Percentiles rank a stretch among this genome's conserved stretches.
Conservation (phyloP, 2,888 invertebrate species). For the Halictus ligatus region DNA sequence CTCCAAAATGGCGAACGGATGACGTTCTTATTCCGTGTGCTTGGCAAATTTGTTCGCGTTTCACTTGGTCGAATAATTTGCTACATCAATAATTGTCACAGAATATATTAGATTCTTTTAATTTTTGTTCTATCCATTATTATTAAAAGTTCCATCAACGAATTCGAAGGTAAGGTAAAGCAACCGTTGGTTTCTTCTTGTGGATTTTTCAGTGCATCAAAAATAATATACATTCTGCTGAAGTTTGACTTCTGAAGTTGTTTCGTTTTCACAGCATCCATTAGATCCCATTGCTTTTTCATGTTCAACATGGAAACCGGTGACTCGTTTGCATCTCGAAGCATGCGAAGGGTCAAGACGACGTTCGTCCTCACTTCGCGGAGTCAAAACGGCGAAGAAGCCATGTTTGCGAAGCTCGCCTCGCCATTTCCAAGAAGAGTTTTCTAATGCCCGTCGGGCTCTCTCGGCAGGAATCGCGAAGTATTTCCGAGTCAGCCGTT, state of each 20-base stretch:
- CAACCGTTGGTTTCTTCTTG: neutral
- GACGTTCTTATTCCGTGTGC: neutral
- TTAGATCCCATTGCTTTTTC: neutral
- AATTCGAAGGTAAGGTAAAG: neutral
- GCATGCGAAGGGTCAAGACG: neutral
- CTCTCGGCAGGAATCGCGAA: neutral
- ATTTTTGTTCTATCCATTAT: too few species aligned
- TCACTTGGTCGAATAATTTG: neutral
- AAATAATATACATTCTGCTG: neutral
- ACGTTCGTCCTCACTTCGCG: neutral
- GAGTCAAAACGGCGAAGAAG: neutral
- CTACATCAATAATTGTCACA: neutral
- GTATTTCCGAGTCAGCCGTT: neutral
- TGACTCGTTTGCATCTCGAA: neutral
- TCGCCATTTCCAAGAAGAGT: constrained; percentile 1
- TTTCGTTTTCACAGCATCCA: neutral
- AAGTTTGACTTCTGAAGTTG: neutral
- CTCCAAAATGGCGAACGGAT: neutral
- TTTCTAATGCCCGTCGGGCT: neutral
- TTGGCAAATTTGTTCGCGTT: neutral
- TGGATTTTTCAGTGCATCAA: neutral
- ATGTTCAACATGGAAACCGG: neutral
- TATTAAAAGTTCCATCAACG: neutral
- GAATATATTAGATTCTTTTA: too few species aligned
- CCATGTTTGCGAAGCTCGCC: neutral